Conservation (phyloP, 2,888 invertebrate species). For the Ceriagrion tenellum region DNA sequence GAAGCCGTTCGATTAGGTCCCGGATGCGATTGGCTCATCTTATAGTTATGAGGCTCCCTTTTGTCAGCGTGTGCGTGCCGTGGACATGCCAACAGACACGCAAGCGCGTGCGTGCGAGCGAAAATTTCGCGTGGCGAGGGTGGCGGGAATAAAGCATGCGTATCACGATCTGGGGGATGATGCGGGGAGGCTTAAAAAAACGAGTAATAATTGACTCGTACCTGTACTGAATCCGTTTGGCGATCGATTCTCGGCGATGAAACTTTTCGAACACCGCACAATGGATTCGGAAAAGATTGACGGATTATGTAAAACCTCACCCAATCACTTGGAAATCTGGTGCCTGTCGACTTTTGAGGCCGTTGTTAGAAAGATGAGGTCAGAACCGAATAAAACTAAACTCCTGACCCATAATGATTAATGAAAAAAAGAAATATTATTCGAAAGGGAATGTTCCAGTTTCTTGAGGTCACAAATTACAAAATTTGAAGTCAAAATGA, state of each 20-base stretch:
- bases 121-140: not conserved
- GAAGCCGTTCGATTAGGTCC: not conserved
- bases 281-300: no score
- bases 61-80: not conserved
- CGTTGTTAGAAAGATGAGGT: no score
- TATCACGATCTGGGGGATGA: not conserved
- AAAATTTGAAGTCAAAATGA: no score
- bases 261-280: not conserved
- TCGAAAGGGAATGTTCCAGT: no score
- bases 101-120: not conserved
- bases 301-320: no score
- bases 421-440: no score
- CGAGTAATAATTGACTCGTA: not conserved
- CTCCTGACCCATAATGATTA: no score
- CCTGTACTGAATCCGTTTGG: not conserved
- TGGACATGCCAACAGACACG: not conserved
- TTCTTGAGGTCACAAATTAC: no score
- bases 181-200: not conserved
- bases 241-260: not conserved
- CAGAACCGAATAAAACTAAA: no score
- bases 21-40: conserved; percentile 23
- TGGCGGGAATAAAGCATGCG: not conserved
- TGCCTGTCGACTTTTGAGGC: no score
- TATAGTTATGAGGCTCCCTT: conserved; percentile 4
- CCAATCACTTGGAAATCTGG: no score